These are phyloP conservation scores for Trematomus bernacchii DNA, from an alignment of 2,797 vertebrate species.

Conservation along the genomic window DNA sequence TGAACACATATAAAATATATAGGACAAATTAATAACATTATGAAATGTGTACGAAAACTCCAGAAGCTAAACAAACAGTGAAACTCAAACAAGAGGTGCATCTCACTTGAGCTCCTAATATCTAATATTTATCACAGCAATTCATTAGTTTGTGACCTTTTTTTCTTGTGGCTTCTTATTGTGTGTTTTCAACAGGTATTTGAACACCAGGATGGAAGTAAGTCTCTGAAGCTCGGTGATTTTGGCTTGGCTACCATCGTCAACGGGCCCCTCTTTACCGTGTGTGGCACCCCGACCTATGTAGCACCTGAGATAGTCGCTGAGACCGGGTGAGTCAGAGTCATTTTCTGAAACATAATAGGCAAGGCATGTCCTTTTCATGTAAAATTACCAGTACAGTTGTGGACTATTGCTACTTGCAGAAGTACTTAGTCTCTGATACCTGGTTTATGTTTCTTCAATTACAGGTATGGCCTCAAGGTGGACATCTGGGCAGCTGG, in stretches of 20 bases:
- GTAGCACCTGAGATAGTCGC: conserved; percentile 97
- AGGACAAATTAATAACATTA: neutral
- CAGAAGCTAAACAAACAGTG: neutral
- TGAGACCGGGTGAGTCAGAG: conserved; percentile 91
- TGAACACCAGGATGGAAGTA: conserved; percentile 95
- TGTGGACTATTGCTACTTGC: neutral
- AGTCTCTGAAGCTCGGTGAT: conserved; percentile 95
- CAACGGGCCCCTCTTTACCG: conserved; percentile 93
- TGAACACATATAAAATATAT: neutral
- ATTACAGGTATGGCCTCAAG: conserved; percentile 93
- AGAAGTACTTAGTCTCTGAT: neutral
- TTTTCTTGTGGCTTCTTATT: neutral
- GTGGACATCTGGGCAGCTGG: conserved; percentile 99
- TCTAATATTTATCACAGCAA: no score
- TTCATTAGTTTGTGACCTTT: neutral
- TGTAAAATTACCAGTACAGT: neutral
- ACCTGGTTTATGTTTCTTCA: conserved; percentile 9
- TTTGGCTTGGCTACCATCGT: conserved; percentile 96
- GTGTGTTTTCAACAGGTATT: conserved; percentile 87
- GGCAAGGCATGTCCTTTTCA: neutral
- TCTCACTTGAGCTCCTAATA: neutral
- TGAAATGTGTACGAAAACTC: neutral
- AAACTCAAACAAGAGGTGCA: neutral
- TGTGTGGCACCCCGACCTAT: conserved; percentile 98
- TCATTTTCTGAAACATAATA: neutral